These are phyloP conservation scores for Radopholus similis DNA, from an alignment of 1,140 invertebrate species.

Conservation along the genomic window DNA sequence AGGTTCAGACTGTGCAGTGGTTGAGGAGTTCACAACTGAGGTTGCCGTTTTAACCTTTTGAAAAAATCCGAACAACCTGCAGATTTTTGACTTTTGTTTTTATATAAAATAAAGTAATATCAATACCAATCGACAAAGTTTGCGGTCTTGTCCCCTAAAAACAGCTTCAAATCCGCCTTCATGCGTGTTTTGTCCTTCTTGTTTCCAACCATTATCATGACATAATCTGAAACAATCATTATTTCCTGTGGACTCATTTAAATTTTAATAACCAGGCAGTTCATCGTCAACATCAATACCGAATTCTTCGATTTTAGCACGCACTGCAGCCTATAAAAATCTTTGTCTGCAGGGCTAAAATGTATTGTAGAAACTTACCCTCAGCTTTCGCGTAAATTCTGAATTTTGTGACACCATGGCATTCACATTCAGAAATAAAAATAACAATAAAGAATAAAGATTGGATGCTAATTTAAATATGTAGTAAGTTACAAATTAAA, in stretches of 20 bases:
- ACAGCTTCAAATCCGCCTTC: constrained; percentile 30
- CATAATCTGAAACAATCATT: constrained; percentile 10
- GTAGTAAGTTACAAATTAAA: too few species aligned
- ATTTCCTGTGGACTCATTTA: background rate
- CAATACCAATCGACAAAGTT: constrained; percentile 34
- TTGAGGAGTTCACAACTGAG: background rate
- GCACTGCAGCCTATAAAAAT: constrained; percentile 33
- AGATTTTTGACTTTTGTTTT: too few species aligned
- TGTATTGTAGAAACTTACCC: constrained; percentile 13
- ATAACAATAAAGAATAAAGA: too few species aligned
- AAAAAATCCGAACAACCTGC: constrained; percentile 31
- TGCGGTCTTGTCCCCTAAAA: constrained; percentile 31
- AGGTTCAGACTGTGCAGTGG: background rate
- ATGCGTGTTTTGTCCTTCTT: constrained; percentile 33
- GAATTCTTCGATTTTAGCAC: constrained; percentile 30
- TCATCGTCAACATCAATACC: constrained; percentile 32
- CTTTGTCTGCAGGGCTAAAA: background rate
- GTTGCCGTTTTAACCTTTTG: constrained; percentile 33
- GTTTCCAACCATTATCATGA: constrained; percentile 38
- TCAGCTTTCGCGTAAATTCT: constrained; percentile 26
- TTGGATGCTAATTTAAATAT: too few species aligned
- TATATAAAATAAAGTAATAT: background rate
- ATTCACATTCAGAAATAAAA: too few species aligned
- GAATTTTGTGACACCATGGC: constrained; percentile 28
- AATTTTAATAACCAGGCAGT: constrained; percentile 10